Percentiles rank a stretch among this genome's conserved stretches.
Conservation (phyloP, 2,888 invertebrate species). For the Eupithecia centaureata region DNA sequence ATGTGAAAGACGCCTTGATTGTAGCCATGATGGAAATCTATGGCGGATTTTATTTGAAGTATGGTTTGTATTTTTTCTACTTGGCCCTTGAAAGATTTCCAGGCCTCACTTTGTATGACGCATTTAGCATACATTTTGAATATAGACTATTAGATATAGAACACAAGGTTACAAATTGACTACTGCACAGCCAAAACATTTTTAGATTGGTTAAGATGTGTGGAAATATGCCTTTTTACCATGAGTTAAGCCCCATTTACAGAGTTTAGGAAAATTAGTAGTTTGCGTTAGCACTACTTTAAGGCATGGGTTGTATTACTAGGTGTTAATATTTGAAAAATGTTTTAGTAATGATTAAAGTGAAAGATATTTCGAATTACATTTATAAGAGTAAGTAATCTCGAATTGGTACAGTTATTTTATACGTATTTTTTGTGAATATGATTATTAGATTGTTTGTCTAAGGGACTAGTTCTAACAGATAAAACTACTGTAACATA, state of each 20-base stretch:
- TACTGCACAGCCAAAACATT: not conserved
- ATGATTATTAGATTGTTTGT: slow-evolving; percentile 26
- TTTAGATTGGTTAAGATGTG: not conserved
- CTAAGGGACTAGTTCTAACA: not conserved
- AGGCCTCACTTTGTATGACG: not conserved
- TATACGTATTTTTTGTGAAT: slow-evolving; percentile 34
- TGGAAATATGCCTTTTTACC: not conserved
- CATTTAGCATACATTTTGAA: slow-evolving; percentile 2
- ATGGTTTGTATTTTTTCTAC: slow-evolving; percentile 30
- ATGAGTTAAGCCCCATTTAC: not conserved
- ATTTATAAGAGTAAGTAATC: slow-evolving; percentile 18
- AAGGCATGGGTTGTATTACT: not conserved
- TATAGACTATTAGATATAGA: not conserved
- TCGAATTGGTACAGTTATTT: slow-evolving; percentile 36
- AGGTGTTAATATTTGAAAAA: not conserved
- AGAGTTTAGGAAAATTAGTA: not conserved
- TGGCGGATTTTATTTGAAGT: slow-evolving; percentile 1
- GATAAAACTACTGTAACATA: not conserved
- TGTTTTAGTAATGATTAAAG: not conserved
- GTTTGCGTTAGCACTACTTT: not conserved
- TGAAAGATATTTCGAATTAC: slow-evolving; percentile 5
- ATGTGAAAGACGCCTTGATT: slow-evolving; percentile 10
- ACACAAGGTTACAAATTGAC: not conserved
- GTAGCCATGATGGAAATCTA: slow-evolving; percentile 11
- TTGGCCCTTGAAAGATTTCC: not conserved